Conservation (phyloP, 2,797 vertebrate genomes). For the Phataginus tricuspis region DNA sequence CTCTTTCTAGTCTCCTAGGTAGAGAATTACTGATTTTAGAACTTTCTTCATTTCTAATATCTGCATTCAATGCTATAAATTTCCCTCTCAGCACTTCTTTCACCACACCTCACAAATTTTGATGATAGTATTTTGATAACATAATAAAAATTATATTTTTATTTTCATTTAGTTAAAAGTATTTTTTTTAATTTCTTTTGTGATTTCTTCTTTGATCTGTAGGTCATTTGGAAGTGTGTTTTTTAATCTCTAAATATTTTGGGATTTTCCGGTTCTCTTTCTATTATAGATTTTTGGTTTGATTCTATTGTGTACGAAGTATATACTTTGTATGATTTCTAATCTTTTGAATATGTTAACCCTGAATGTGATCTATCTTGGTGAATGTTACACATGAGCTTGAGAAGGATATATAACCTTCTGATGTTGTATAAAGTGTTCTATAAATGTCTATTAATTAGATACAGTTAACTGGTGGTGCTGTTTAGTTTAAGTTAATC, state of each 20-base stretch:
- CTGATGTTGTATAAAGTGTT: not conserved
- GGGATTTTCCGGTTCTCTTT: not conserved
- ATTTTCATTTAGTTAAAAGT: not conserved
- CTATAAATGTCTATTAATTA: not conserved
- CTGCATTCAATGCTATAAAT: not conserved
- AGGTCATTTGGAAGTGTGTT: not conserved
- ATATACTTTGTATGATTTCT: not conserved
- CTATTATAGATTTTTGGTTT: not conserved
- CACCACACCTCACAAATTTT: not conserved
- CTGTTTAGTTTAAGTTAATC: not conserved
- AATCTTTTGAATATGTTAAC: not conserved
- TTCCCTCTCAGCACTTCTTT: not conserved
- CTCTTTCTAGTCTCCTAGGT: not conserved
- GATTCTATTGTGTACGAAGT: not conserved
- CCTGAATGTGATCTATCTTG: not conserved
- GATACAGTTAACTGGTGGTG: not conserved
- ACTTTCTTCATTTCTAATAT: not conserved
- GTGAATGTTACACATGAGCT: not conserved
- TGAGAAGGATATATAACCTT: not conserved
- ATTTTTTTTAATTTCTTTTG: not conserved
- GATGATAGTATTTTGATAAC: too few relatives aligned
- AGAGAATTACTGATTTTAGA: not conserved
- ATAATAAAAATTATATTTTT: not conserved
- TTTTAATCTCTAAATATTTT: not conserved
- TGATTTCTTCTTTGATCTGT: not conserved